These are phyloP conservation scores for Tapirus indicus DNA, from an alignment of 2,797 vertebrate genomes.

Conservation along the genomic window DNA sequence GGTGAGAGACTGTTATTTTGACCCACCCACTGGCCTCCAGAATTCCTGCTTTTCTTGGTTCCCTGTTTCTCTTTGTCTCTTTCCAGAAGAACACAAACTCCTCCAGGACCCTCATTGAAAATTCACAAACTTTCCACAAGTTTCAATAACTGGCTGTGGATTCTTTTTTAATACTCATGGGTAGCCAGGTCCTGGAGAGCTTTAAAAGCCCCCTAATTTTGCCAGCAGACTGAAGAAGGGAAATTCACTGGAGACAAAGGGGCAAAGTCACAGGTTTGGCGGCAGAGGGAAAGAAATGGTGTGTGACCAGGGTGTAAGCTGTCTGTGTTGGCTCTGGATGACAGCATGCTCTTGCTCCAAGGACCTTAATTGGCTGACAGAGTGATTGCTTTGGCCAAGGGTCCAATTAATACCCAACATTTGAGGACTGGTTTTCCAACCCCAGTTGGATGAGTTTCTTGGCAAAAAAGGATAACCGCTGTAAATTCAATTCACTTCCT, in stretches of 20 bases:
- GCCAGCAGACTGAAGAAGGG: constrained; percentile 64
- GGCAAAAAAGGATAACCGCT: constrained; percentile 67
- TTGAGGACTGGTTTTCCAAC: constrained; percentile 78
- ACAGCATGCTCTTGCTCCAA: constrained; percentile 75
- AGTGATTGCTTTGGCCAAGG: constrained; percentile 77
- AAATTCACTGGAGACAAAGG: constrained; percentile 76
- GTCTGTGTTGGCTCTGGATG: constrained; percentile 76
- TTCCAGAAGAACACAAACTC: constrained; percentile 21
- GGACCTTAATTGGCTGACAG: constrained; percentile 76
- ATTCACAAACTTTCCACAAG: constrained; percentile 36
- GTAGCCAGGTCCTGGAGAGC: not conserved
- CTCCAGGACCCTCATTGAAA: not conserved
- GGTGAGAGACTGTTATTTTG: not conserved
- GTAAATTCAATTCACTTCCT: constrained; percentile 74
- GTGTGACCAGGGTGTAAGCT: constrained; percentile 54
- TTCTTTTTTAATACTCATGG: constrained; percentile 27
- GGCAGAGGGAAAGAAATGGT: not conserved
- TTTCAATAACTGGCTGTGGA: constrained; percentile 12
- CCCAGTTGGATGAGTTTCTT: constrained; percentile 73
- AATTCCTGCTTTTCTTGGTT: no score
- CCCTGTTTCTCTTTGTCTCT: not conserved
- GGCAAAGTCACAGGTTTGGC: constrained; percentile 74
- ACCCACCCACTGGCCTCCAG: not conserved
- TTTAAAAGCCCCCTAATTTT: constrained; percentile 52
- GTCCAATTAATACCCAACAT: constrained; percentile 79